phyloP scores from a whole-genome alignment of 1,140 invertebrate genomes.

The Ephestia elutella region DNA sequence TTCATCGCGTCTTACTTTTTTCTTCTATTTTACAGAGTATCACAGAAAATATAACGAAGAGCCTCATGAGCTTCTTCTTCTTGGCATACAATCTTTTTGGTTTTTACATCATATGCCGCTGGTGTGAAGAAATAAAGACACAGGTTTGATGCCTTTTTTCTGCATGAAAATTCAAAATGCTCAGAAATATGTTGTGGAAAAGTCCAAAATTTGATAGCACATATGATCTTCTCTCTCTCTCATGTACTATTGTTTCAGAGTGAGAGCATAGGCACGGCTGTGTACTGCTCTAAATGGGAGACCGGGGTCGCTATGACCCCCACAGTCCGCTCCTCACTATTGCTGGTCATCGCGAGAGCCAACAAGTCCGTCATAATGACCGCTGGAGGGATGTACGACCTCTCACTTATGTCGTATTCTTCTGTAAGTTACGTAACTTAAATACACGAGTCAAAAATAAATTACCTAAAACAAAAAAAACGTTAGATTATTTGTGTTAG shows the following conservation, averaged over 20 bases:
- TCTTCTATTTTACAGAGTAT: slow-evolving; percentile 31
- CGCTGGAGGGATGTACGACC: slow-evolving; percentile 53
- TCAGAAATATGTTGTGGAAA: too few relatives aligned
- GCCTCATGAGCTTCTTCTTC: slow-evolving; percentile 47
- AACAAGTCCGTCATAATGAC: slow-evolving; percentile 41
- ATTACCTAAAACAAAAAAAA: too few relatives aligned
- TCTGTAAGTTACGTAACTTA: slow-evolving; percentile 24
- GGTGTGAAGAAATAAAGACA: slow-evolving; percentile 55
- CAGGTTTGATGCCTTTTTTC: slow-evolving; percentile 31
- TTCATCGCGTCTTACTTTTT: too few relatives aligned
- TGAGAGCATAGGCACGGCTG: slow-evolving; percentile 33
- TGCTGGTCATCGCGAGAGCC: slow-evolving; percentile 35
- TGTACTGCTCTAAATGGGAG: slow-evolving; percentile 54
- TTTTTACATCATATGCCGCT: slow-evolving; percentile 48
- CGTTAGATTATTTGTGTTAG: too few relatives aligned
- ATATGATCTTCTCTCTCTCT: too few relatives aligned
- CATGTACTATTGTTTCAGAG: slow-evolving; percentile 30
- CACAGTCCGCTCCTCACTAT: slow-evolving; percentile 34
- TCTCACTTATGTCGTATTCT: slow-evolving; percentile 43
- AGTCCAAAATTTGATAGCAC: too few relatives aligned
- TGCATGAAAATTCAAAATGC: too few relatives aligned
- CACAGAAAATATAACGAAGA: slow-evolving; percentile 37
- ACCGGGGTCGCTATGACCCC: slow-evolving; percentile 27
- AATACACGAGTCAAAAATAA: not conserved
- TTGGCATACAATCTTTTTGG: slow-evolving; percentile 56